Evolutionary conservation across 2,888 invertebrate genomes (phyloP).

Genomic region (Lasioglossum oenotherae): DNA sequence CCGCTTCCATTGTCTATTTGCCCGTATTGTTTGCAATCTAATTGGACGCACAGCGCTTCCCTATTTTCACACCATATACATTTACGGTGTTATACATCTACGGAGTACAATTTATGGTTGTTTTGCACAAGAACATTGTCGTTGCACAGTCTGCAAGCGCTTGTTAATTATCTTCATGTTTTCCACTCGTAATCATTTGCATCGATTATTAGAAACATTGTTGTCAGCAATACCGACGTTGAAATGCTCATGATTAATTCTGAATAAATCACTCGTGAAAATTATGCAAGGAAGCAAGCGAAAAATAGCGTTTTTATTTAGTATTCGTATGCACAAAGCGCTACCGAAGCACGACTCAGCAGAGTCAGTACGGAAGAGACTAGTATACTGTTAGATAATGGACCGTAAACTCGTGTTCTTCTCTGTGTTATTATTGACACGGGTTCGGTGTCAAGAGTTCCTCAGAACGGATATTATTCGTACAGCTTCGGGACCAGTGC

Average conservation of each 20-base stretch:
- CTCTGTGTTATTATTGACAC: not conserved
- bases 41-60: not conserved
- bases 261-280: too few relatives aligned
- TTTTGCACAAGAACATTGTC: not conserved
- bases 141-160: not conserved
- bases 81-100: too few relatives aligned
- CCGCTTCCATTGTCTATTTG: not conserved
- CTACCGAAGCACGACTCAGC: too few relatives aligned
- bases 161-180: too few relatives aligned
- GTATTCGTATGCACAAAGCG: too few relatives aligned
- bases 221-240: too few relatives aligned
- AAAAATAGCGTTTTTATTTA: too few relatives aligned
- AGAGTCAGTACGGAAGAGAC: not conserved
- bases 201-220: too few relatives aligned
- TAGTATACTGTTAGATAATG: not conserved
- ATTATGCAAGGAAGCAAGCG: too few relatives aligned
- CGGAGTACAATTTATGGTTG: not conserved
- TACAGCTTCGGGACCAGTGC: slow-evolving; percentile 71
- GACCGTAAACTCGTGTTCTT: not conserved
- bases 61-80: not conserved
- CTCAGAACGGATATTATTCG: slow-evolving; percentile 54
- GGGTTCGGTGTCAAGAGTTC: not conserved
- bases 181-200: too few relatives aligned
- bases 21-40: not conserved
- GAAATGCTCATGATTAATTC: too few relatives aligned